These are phyloP conservation scores for Spondyliosoma cantharus DNA, from an alignment of 2,797 vertebrate genomes.

Conservation along the genomic window DNA sequence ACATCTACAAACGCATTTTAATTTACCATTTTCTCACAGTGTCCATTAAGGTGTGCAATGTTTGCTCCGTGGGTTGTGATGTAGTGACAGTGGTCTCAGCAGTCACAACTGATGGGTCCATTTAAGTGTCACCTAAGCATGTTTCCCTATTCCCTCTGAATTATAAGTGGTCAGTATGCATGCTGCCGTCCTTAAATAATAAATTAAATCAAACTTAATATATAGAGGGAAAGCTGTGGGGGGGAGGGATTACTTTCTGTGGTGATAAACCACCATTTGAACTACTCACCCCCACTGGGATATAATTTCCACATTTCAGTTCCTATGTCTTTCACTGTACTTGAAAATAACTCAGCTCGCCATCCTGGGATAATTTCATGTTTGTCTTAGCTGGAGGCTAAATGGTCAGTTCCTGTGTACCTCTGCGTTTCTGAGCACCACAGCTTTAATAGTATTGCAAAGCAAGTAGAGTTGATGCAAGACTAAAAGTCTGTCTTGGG, in stretches of 20 bases:
- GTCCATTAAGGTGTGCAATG: background rate
- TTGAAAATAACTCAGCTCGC: conserved; percentile 38
- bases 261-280: conserved; percentile 50
- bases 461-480: background rate
- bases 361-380: conserved; percentile 31
- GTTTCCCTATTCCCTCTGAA: background rate
- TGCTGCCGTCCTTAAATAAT: conserved; percentile 39
- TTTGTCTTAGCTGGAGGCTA: conserved; percentile 35
- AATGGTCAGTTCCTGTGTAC: conserved; percentile 7
- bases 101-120: background rate
- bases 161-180: conserved; percentile 20
- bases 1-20: background rate
- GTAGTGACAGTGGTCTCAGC: background rate
- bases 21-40: background rate
- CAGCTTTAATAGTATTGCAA: conserved; percentile 4
- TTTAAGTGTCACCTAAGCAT: background rate
- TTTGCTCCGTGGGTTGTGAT: background rate
- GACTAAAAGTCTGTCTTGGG: background rate
- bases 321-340: conserved; percentile 36
- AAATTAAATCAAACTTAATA: conserved; percentile 26
- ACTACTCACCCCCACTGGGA: conserved; percentile 25
- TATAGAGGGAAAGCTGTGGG: conserved; percentile 15
- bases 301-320: conserved; percentile 38
- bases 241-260: conserved; percentile 11
- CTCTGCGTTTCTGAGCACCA: conserved; percentile 15